Base-by-base conservation (phyloP, 1,140 invertebrate genomes). In the Micrasema minimum region DNA sequence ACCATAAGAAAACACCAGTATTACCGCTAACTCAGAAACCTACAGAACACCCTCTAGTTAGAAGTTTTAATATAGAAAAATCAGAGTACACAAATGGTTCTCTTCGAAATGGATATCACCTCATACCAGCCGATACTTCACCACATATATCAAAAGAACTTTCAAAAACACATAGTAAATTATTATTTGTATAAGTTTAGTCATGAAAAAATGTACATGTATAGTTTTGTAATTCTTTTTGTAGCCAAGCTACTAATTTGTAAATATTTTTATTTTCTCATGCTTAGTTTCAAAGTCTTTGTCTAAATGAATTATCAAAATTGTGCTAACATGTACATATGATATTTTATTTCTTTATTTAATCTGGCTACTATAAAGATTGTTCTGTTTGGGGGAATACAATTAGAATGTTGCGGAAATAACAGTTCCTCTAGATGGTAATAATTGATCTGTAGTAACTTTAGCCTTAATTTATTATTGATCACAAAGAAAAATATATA, bases 1-100 rank as follows among this genome's bases (percentile, higher is more conserved):
- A 77, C 2, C 85, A 88, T 65, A 85, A 87, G 53, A 85, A 84
- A 71, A 78, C 81, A 51, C 80, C 85, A 22, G 18, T 87, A 11
- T 76, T 90, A 53, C 89, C 89, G 10, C 18, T 75, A 9, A 67
- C 37, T 23, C 69, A 75, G 31, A 71, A 75, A 66, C 50, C 31
- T 12, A 68, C 50, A 2, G 73, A 71, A 26, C 69, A 75, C 23
- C 51, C 73, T 2, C 45, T 75, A 35, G 67, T 75, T 57, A 75
- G 66, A 31, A 75, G 73, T 69, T 75, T 75, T 46, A 75, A 75
- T 35, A 75, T 75, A 59, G 59, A 69, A 14, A 75, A 75, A 51
- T 65, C 66, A 11, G 73, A 75, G n/a, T 75, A 71, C 45, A 59
- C 12, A 11, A 75, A 75, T 50, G 73, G 73, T n/a, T 38, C 73